A percentile compares a stretch with the other conserved stretches of the same genome.
These are phyloP conservation scores for Aurelia sp. DNA, from an alignment of 30 jellyfish, hydroid and myxozoan species.

Conservation along the genomic window DNA sequence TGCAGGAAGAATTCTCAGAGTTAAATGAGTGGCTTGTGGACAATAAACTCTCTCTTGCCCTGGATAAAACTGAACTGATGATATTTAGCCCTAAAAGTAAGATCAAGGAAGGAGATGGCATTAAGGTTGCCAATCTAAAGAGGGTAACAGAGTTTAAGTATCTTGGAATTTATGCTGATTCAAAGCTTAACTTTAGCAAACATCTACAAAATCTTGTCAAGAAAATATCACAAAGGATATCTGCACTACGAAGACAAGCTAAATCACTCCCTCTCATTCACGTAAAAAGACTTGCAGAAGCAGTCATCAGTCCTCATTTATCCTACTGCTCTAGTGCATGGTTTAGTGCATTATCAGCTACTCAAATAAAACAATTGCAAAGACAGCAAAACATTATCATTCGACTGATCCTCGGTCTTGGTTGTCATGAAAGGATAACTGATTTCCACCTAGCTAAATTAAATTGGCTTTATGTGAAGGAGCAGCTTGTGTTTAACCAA, in stretches of 20 bases:
- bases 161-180: slow-evolving; percentile 34
- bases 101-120: slow-evolving; percentile 61
- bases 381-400: slow-evolving; percentile 55
- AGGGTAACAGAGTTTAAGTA: slow-evolving; percentile 56
- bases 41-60: slow-evolving; percentile 68
- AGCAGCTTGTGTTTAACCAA: slow-evolving; percentile 56
- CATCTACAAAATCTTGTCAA: slow-evolving; percentile 54
- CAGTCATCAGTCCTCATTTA: slow-evolving; percentile 58
- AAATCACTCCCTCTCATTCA: slow-evolving; percentile 63
- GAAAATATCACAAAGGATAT: slow-evolving; percentile 51
- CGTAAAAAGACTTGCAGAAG: slow-evolving; percentile 68
- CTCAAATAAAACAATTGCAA: slow-evolving; percentile 55
- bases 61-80: slow-evolving; percentile 48
- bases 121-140: slow-evolving; percentile 54
- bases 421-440: slow-evolving; percentile 49
- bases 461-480: slow-evolving; percentile 59
- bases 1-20: slow-evolving; percentile 47
- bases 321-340: slow-evolving; percentile 69
- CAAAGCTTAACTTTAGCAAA: slow-evolving; percentile 52
- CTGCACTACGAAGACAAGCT: slow-evolving; percentile 61
- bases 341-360: slow-evolving; percentile 60
- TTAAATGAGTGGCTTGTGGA: slow-evolving; percentile 43
- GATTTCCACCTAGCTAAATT: slow-evolving; percentile 63
- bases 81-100: slow-evolving; percentile 47
- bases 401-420: slow-evolving; percentile 49